Base-by-base conservation (phyloP, 2,113 vertebrate genomes). In the Neodon shergylaensis region DNA sequence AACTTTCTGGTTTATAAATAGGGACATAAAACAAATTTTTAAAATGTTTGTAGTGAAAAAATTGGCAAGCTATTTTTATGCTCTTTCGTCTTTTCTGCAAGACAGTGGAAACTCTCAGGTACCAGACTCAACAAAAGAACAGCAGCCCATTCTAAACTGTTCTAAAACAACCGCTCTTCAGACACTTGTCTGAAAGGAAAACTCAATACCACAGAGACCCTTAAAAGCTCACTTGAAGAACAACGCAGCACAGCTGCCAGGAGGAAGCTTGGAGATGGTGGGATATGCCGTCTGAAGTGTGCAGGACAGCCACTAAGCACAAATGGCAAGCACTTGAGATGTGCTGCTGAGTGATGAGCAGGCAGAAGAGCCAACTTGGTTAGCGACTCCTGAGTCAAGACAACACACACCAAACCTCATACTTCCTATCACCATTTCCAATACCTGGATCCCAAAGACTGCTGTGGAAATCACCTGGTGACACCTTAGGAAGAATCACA, bases 181-280 rank as follows among this genome's bases (percentile, higher is more conserved):
- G 61, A 54, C 5, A 70, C n/a, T 21, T 58, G 44, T 54, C 68
- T 3, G 2, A 7, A 94, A 81, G 65, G 68, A 76, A 95, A 89
- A 94, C 33, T 66, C 17, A 63, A 0, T 65, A 68, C 44, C n/a
- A 94, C 9, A 68, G 9, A 33, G 90, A 42, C 87, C 31, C 78
- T 22, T 73, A 63, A 78, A 92, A 74, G 73, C 47, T 73, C 49
- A 94, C 73, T 68, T 94, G n/a, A 89, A 26, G 88, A 86, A 31
- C 73, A 21, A 26, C 1, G 28, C 61, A 14, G 70, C 31, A 2
- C 22, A 17, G 10, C 3, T 74, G 26, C 31, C 74, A 89, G 68
- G 0, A 92, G 33, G 83, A 88, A 9, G 63, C 22, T 19, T 11
- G 19, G 26, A 77, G 61, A 66, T 7, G 10, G 33, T 6, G 65